Percentiles rank a stretch among this genome's conserved stretches.
Evolutionary conservation across 2,113 vertebrate species (phyloP).

Genomic region (Pan paniscus): DNA sequence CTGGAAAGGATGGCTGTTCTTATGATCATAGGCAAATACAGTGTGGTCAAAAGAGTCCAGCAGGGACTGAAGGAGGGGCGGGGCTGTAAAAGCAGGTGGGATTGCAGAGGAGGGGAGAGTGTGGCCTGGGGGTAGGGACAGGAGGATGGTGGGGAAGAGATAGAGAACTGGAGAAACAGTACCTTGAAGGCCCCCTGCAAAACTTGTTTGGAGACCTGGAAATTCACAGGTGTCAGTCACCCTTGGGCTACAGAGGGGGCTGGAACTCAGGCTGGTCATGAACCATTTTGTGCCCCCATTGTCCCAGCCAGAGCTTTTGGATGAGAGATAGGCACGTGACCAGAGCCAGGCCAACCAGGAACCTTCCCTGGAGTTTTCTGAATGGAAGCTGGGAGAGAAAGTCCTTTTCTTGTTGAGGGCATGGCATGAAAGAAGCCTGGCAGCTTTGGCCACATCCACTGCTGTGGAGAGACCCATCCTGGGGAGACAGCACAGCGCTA

Average conservation of each 20-base stretch:
- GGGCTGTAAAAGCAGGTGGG: neutral
- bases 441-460: neutral
- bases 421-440: neutral
- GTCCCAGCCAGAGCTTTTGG: neutral
- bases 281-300: too few species aligned
- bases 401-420: neutral
- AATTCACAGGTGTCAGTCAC: neutral
- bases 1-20: neutral
- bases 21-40: neutral
- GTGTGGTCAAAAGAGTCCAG: neutral
- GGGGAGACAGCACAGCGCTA: neutral
- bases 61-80: neutral
- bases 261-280: neutral
- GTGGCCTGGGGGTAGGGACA: neutral
- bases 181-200: neutral
- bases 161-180: neutral
- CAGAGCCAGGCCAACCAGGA: neutral
- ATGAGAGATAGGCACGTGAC: neutral
- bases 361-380: neutral
- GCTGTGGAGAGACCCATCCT: neutral
- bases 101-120: neutral
- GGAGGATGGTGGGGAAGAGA: neutral
- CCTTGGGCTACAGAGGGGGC: neutral
- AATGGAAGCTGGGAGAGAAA: neutral
- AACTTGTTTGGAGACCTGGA: neutral